A percentile compares a stretch with the other conserved stretches of the same genome.
These are phyloP conservation scores for Eupithecia insigniata DNA, from an alignment of 2,888 invertebrate species.

Conservation along the genomic window DNA sequence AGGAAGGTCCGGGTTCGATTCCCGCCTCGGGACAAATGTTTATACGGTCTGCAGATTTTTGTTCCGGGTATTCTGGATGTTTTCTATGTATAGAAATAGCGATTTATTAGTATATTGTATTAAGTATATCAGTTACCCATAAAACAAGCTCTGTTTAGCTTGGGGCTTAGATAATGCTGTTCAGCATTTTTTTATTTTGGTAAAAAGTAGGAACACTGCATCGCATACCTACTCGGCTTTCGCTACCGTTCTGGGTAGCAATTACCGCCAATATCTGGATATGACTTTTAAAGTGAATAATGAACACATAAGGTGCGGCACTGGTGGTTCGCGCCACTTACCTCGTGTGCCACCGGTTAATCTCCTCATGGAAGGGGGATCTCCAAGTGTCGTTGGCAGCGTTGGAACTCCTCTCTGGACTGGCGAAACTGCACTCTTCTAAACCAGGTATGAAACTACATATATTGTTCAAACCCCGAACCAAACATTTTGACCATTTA, in stretches of 20 bases:
- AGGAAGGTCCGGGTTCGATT: no score
- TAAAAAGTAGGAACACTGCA: neutral
- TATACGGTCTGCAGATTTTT: no score
- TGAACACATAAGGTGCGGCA: conserved; percentile 79
- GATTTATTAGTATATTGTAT: no score
- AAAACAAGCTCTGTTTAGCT: no score
- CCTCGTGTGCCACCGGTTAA: conserved; percentile 96
- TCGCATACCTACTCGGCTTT: neutral
- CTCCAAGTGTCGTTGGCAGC: conserved; percentile 97
- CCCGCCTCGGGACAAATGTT: no score
- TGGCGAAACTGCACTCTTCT: conserved; percentile 94
- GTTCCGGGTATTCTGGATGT: no score
- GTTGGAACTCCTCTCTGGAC: conserved; percentile 93
- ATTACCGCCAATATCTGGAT: neutral
- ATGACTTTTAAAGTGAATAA: neutral
- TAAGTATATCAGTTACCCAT: no score
- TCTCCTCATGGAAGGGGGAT: conserved; percentile 98
- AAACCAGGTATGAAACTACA: conserved; percentile 89
- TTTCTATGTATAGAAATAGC: no score
- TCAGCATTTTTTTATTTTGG: no score
- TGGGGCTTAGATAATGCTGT: no score
- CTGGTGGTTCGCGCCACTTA: conserved; percentile 96
- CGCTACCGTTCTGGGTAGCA: neutral
- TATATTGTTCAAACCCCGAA: neutral
- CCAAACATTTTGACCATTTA: neutral